Percentiles rank a stretch among this genome's conserved stretches.
These are phyloP conservation scores for Tympanoctomys barrerae DNA, from an alignment of 2,797 vertebrate genomes.

Conservation along the genomic window DNA sequence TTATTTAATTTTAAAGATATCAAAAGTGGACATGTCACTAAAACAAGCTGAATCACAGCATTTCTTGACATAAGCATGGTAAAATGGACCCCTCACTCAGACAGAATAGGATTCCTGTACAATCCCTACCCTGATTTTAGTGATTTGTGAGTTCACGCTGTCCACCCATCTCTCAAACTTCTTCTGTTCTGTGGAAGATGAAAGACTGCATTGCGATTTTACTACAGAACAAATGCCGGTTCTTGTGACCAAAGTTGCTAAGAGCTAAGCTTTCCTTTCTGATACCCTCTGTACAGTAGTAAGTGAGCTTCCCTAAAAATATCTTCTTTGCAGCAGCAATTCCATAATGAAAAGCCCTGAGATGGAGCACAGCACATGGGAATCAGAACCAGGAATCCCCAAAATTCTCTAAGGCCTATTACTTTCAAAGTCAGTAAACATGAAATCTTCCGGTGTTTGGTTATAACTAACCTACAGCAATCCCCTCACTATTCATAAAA, in stretches of 20 bases:
- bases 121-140: background rate
- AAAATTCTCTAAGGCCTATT: background rate
- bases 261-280: background rate
- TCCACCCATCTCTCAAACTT: background rate
- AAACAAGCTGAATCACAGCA: background rate
- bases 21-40: background rate
- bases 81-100: background rate
- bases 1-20: background rate
- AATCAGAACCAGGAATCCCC: background rate
- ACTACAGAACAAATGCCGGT: background rate
- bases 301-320: background rate
- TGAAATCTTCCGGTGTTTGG: background rate
- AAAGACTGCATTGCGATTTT: background rate
- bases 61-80: background rate
- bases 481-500: background rate
- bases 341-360: background rate
- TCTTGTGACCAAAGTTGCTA: background rate
- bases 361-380: background rate
- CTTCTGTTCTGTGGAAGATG: background rate
- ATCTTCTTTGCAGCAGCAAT: background rate
- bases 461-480: constrained; percentile 11
- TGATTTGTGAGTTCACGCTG: accelerated
- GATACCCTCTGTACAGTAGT: background rate
- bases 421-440: background rate
- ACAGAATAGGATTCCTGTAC: background rate